A percentile compares a stretch with the other conserved stretches of the same genome.
These are phyloP conservation scores for Scaeva pyrastri DNA, from an alignment of 2,888 invertebrate genomes.

Conservation along the genomic window DNA sequence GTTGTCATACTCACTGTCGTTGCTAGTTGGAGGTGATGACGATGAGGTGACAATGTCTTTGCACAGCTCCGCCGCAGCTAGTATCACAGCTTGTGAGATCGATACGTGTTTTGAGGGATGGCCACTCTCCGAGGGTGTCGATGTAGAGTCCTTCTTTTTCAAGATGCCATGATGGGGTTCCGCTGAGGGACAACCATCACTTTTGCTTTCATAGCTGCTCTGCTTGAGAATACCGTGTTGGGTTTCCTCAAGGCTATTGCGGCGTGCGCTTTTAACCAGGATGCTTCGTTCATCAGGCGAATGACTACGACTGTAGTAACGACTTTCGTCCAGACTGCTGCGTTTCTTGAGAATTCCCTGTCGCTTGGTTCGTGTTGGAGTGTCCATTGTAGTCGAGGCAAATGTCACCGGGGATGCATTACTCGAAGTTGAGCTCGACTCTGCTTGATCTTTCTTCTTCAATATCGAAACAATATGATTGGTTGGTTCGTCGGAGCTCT, in stretches of 20 bases:
- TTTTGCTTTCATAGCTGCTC: conserved; percentile 88
- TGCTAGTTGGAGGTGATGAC: conserved; percentile 79
- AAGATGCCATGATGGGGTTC: conserved; percentile 89
- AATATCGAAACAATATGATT: conserved; percentile 87
- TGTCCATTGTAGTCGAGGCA: conserved; percentile 90
- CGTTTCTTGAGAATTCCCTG: conserved; percentile 94
- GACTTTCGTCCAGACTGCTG: conserved; percentile 90
- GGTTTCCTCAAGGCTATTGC: conserved; percentile 83
- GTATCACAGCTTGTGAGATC: conserved; percentile 83
- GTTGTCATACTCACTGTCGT: conserved; percentile 85
- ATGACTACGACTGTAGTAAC: conserved; percentile 83
- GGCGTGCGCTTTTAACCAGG: conserved; percentile 82
- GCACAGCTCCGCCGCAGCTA: conserved; percentile 84
- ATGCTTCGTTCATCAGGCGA: conserved; percentile 84
- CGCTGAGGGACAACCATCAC: conserved; percentile 86
- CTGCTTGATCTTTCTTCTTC: conserved; percentile 87
- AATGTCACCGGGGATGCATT: conserved; percentile 91
- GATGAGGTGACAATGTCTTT: conserved; percentile 82
- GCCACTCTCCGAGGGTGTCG: conserved; percentile 83
- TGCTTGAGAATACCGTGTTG: conserved; percentile 91
- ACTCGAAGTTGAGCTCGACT: conserved; percentile 84
- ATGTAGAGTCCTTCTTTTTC: conserved; percentile 85
- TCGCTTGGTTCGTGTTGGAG: conserved; percentile 86
- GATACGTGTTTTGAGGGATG: conserved; percentile 83
- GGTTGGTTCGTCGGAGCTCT: conserved; percentile 84